These are phyloP conservation scores for Nymphalis polychloros DNA, from an alignment of 2,888 invertebrate species.

Conservation along the genomic window DNA sequence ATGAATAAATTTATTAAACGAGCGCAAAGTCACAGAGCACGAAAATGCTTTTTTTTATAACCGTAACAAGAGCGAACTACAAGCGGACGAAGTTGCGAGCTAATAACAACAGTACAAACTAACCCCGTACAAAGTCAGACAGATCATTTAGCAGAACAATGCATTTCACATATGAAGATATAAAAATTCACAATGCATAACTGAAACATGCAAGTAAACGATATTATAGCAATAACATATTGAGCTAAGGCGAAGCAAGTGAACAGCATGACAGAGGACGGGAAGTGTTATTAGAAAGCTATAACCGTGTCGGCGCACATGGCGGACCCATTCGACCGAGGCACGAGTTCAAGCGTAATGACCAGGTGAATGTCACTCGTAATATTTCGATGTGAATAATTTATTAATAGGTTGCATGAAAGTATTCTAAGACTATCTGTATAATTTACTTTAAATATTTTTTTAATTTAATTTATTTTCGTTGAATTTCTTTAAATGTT, in stretches of 20 bases:
- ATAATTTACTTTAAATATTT: too few species aligned
- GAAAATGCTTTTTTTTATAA: too few species aligned
- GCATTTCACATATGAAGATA: not conserved
- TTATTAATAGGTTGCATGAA: not conserved
- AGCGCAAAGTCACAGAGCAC: too few species aligned
- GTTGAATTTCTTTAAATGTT: too few species aligned
- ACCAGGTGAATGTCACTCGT: conserved; percentile 9
- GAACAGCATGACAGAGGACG: not conserved
- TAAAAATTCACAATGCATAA: not conserved
- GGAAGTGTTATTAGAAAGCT: conserved; percentile 10
- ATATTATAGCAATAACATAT: conserved; percentile 1
- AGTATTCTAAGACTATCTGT: too few species aligned
- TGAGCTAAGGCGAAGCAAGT: not conserved
- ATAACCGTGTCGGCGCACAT: conserved; percentile 4
- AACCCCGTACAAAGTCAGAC: too few species aligned
- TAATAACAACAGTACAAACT: too few species aligned
- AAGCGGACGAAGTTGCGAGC: too few species aligned
- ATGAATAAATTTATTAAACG: too few species aligned
- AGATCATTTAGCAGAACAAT: too few species aligned
- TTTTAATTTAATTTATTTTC: too few species aligned
- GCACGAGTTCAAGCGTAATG: conserved; percentile 3
- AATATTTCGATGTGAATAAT: conserved; percentile 3
- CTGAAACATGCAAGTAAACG: not conserved
- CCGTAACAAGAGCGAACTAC: too few species aligned
- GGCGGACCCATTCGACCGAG: conserved; percentile 4